Base-by-base conservation (phyloP, 2,797 vertebrate species). In the Cyprinella venusta region DNA sequence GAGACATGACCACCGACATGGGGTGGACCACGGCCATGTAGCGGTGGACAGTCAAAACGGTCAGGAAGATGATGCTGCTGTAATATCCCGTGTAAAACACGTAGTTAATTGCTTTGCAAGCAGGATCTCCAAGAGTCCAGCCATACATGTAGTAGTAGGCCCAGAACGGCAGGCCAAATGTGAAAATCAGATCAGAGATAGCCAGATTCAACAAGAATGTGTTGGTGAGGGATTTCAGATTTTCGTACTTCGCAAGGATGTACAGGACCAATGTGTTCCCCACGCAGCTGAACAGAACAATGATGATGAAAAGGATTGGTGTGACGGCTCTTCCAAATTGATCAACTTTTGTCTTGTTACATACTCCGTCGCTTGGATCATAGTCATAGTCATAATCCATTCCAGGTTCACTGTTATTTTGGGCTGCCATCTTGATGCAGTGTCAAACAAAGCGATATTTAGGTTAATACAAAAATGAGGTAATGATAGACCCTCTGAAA, bases 151-250 rank as follows among this genome's bases (percentile, higher is more conserved):
- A 87, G 19, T 92, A 93, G 67, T 90, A 85, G 52, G 92, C 90
- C 96, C 95, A 97, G 88, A 99, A 95, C 1, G 97, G 98, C 82
- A 99, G 82, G 40, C 95, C 93, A 21, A 91, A 83, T 2, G 96
- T 96, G 92, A 99, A 98, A 30, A 96, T 67, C 85, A 99, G 90
- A 83, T 99, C 97, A 0, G 97, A 97, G 68, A 96, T 40, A 52
- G 96, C 97, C 89, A 99, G 93, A 87, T 99, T 98, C 84, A 98
- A 88, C 89, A 98, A 96, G 83, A 97, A 96, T 18, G 95, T 9
- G 1, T 98, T 99, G 71, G 95, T 98, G 88, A 98, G 90, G 33
- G 96, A 96, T 80, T 88, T 93, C 7, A 98, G 88, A 78, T 93
- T 97, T 92, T 99, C 97, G 1, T 95, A 97, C 84, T 93, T 97